These are phyloP conservation scores for Patella caerulea DNA, from an alignment of 2,888 invertebrate genomes.

Conservation along the genomic window DNA sequence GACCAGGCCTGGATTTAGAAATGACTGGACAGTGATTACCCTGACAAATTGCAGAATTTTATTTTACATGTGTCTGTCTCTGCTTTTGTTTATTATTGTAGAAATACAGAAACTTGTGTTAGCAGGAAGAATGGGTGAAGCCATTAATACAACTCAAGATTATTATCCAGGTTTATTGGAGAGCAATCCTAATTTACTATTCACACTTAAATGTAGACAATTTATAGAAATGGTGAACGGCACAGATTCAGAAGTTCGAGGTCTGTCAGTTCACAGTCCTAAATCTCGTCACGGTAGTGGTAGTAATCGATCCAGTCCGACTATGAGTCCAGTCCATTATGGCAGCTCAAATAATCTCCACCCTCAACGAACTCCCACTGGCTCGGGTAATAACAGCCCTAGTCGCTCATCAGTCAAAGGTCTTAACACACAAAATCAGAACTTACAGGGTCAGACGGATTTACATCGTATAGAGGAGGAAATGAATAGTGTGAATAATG, in stretches of 20 bases:
- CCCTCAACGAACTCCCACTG: conserved; percentile 29
- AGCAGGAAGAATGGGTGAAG: conserved; percentile 94
- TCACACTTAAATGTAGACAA: conserved; percentile 96
- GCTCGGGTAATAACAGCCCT: conserved; percentile 60
- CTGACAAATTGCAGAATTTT: too few relatives aligned
- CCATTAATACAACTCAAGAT: conserved; percentile 89
- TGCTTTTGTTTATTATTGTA: conserved; percentile 69
- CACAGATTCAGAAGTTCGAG: conserved; percentile 74
- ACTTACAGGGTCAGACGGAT: conserved; percentile 30
- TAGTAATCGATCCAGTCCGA: conserved; percentile 66
- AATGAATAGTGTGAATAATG: conserved; percentile 61
- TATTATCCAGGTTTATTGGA: conserved; percentile 95
- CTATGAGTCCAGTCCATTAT: conserved; percentile 68
- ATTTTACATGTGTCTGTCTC: too few relatives aligned
- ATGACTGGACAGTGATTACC: too few relatives aligned
- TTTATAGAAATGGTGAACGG: conserved; percentile 95
- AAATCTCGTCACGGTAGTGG: conserved; percentile 67
- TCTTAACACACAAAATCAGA: conserved; percentile 39
- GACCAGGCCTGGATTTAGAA: too few relatives aligned
- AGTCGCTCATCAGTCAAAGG: conserved; percentile 53
- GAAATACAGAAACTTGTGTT: conserved; percentile 94
- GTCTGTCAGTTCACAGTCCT: conserved; percentile 73
- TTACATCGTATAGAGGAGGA: conserved; percentile 48
- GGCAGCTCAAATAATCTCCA: conserved; percentile 26
- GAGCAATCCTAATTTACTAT: conserved; percentile 89